A percentile compares a stretch with the other conserved stretches of the same genome.
Conservation (phyloP, 2,113 vertebrate genomes). For the Marcusenius ussheri region DNA sequence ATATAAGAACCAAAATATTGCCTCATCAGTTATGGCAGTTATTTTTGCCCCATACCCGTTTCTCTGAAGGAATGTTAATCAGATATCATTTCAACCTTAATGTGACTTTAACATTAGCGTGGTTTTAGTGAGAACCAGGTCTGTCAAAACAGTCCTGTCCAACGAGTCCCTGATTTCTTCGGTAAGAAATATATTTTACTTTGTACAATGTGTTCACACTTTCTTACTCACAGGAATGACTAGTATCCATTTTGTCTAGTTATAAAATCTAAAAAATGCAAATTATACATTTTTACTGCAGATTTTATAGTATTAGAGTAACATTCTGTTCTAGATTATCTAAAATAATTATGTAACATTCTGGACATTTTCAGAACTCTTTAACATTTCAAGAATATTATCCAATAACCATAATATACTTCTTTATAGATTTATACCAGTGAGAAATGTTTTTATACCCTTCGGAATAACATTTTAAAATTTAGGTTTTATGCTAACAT, state of each 20-base stretch:
- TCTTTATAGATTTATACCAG: background rate
- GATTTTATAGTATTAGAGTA: background rate
- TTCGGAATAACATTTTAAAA: background rate
- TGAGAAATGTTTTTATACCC: background rate
- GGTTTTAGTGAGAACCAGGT: background rate
- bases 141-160: background rate
- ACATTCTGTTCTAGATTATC: background rate
- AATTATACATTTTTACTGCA: background rate
- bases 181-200: background rate
- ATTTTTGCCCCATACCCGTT: conserved; percentile 18
- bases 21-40: conserved; percentile 12
- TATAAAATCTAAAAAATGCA: background rate
- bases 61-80: conserved; percentile 12
- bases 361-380: background rate
- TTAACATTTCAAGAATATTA: background rate
- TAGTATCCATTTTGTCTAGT: background rate
- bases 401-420: background rate
- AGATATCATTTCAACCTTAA: conserved; percentile 9
- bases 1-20: background rate
- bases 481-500: background rate
- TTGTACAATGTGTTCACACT: background rate
- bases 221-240: background rate
- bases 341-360: background rate
- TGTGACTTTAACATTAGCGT: background rate
- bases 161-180: background rate